A percentile compares a stretch with the other conserved stretches of the same genome.
These are phyloP conservation scores for Cryptus viduatorius DNA, from an alignment of 2,888 invertebrate species.

Conservation along the genomic window DNA sequence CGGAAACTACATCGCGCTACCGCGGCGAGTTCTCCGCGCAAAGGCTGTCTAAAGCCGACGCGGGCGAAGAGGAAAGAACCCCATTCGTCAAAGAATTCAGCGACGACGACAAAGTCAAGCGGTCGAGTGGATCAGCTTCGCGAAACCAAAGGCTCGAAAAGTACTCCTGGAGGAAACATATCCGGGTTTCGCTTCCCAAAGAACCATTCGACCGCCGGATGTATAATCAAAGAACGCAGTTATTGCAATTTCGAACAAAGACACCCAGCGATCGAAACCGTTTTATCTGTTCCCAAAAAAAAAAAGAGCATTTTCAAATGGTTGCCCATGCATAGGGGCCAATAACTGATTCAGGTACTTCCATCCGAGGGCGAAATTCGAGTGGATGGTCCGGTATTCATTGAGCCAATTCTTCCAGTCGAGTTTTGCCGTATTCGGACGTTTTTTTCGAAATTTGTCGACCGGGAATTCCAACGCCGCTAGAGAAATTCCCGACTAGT, in stretches of 20 bases:
- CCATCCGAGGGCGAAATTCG: not conserved
- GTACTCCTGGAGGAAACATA: not conserved
- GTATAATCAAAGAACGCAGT: not conserved
- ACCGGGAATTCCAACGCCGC: slow-evolving; percentile 24
- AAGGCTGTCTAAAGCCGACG: slow-evolving; percentile 28
- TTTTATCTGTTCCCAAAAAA: too few relatives aligned
- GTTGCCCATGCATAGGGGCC: not conserved
- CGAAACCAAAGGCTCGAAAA: not conserved
- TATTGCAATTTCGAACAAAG: too few relatives aligned
- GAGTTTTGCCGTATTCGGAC: slow-evolving; percentile 4
- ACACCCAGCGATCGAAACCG: too few relatives aligned
- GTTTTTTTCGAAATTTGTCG: slow-evolving; percentile 20
- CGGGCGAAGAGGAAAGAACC: not conserved
- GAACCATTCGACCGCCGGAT: not conserved
- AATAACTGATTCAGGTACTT: not conserved
- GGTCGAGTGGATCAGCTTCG: slow-evolving; percentile 1
- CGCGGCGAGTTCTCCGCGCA: slow-evolving; percentile 37
- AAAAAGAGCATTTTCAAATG: not conserved
- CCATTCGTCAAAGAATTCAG: slow-evolving; percentile 49
- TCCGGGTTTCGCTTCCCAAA: not conserved
- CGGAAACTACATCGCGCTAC: slow-evolving; percentile 27
- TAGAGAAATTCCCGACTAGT: slow-evolving; percentile 41
- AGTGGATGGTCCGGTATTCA: not conserved
- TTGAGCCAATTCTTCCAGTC: not conserved
- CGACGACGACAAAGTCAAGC: slow-evolving; percentile 21